Evolutionary conservation across 2,113 vertebrate genomes (phyloP), one percentile per base, ranked within the genome.

Genomic region (Vulpes ferrilata): DNA sequence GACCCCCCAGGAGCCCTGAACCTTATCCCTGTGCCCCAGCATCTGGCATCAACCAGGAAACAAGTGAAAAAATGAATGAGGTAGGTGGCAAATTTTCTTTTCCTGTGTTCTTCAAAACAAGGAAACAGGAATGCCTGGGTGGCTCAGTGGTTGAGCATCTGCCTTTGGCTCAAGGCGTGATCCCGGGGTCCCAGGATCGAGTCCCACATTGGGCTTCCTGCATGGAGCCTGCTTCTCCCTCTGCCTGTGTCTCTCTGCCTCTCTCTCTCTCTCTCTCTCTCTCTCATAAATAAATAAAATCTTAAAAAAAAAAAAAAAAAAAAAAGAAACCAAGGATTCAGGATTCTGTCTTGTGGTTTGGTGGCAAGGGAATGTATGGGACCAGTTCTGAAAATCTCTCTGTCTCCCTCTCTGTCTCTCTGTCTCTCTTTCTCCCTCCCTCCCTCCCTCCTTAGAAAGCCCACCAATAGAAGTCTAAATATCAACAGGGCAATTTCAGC

Each of bases 311-410:
- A 43, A 35, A 35, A 35, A 35, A 43, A 43, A 43, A 43, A 43
- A 6, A 1, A 43, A 43, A 43, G 43, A 43, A 43, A 43, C 43
- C 43, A 43, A 43, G 43, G 43, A 43, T 43, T 43, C 43, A 95
- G 59, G 59, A 57, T 57, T 83, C 84, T 88, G 65, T 74, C 71
- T 11, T 25, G 60, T 62, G 38, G 20, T 43, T 71, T 73, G 55
- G 59, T 62, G 55, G 35, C 62, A 95, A 95, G 32, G 32, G 20
- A 35, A 38, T 51, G 25, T 25, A 16, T 2, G n/a, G 15, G 25
- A 32, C 23, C 60, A 67, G 32, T 84, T 81, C 59, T 57, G 43
- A 81, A 96, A 95, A 95, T 67, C 25, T 93, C 53, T 32, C 5
- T 65, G 43, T 48, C 23, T 62, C 7, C 17, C 32, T 5, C 38